Evolutionary conservation across 2,797 vertebrate species (phyloP), one percentile per base, ranked within the genome.

Genomic region (Delichon dasypus): DNA sequence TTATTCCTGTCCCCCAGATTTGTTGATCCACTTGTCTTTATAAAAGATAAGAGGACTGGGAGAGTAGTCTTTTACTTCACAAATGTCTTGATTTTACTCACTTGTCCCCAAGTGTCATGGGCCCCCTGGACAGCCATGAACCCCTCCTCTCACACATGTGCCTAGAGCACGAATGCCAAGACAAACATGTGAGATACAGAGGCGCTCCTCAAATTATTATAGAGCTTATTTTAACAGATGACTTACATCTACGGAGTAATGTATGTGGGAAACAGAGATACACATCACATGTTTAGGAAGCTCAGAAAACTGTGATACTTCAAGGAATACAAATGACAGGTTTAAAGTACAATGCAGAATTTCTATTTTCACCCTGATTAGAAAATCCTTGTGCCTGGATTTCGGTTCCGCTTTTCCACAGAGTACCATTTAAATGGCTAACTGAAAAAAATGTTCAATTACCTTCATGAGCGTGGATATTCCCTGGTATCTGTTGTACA

Each of bases 201-300:
- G 48, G 81, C 3, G 0, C 45, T 95, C 83, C 92, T 91, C 51
- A 82, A 71, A 79, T 81, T 78, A 65, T 74, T 78, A 50, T 32
- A 89, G 42, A 89, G 47, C 36, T 57, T 88, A 51, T 90, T 92
- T 95, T 74, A 92, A 89, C 66, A 85, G 67, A 89, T 93, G 30
- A 91, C 58, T 91, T 90, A 72, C 18, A 50, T 82, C 71, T 93
- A 29, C 25, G 45, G 73, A 79, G 66, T 66, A 89, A 85, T 27
- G n/a, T 45, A 68, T 83, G 75, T 87, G 84, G 91, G 94, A 96
- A 95, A 94, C 21, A 93, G 71, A 96, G 79, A 94, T 53, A 79
- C 71, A 76, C 67, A 91, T 93, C 84, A 87, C 75, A 75, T 57
- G 84, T 95, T n/a, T 14, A 94, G 64, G 53, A 93, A 94, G 89